Evolutionary conservation across 2,888 invertebrate species (phyloP), one percentile per base, ranked within the genome.

Genomic region (Cybosia mesomella): DNA sequence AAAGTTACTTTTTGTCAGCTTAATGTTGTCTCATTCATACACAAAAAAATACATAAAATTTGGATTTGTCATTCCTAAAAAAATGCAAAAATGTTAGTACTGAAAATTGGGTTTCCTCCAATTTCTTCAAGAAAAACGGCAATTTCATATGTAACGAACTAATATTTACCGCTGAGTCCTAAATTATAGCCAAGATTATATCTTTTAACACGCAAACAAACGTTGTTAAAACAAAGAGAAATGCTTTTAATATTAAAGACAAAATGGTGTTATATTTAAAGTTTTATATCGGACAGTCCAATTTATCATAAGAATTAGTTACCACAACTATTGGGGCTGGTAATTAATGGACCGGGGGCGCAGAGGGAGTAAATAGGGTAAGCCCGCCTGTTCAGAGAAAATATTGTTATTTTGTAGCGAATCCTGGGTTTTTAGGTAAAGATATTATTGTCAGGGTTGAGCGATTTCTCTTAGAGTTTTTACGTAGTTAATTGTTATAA

Each of bases 251-350:
- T 49, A n/a, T 43, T 13, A 10, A 49, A 8, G 18, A 32, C 32
- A 49, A 49, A 62, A 62, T 32, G 21, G 28, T 11, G 49, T 53
- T 62, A 18, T 39, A 70, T 28, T 7, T 21, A 57, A 58, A 66
- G 61, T 77, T 76, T 81, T 79, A 72, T 68, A 34, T 58, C 32
- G 24, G 39, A 39, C 65, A 58, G 34, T 70, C 75, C 75, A 72
- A 86, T 87, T 82, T 79, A 85, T 86, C 84, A 85, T 76, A 80
- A 75, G 79, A 79, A 84, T 81, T 82, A 83, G 80, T 81, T 77
- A 73, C 69, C 71, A 78, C 79, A 86, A 87, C 86, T 87, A 86
- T 86, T 73, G 80, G 77, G 83, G 71, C 65, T 76, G 22, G 68
- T 85, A 83, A 87, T 86, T 84, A 86, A 87, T 86, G 83, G 81